Evolutionary conservation across 1,140 invertebrate species (phyloP).

Genomic region (Drosophila kanapiae): DNA sequence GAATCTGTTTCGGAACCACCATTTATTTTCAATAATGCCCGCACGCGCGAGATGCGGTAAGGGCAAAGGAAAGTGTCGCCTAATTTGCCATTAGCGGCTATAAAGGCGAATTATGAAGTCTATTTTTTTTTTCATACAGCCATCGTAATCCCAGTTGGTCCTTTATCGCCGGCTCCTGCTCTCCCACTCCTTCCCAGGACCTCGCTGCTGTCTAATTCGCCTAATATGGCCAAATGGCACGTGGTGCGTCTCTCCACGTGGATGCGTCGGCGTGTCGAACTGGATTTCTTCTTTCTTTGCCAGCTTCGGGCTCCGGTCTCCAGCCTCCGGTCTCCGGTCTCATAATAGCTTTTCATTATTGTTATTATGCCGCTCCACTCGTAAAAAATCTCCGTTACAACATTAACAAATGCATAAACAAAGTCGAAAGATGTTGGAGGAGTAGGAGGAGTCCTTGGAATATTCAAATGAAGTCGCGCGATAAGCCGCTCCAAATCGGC

Average conservation of each 20-base stretch:
- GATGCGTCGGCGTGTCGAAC: conserved; percentile 59
- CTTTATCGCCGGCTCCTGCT: conserved; percentile 8
- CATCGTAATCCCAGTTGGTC: conserved; percentile 15
- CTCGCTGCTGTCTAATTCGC: conserved; percentile 62
- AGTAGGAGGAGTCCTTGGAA: conserved; percentile 33
- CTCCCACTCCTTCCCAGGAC: neutral
- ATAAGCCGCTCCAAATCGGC: conserved; percentile 84
- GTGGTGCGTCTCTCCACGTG: conserved; percentile 12
- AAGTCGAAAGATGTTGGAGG: conserved; percentile 20
- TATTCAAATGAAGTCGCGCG: conserved; percentile 85
- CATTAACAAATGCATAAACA: conserved; percentile 85
- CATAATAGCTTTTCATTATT: conserved; percentile 85
- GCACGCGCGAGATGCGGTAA: neutral
- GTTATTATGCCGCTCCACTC: conserved; percentile 79
- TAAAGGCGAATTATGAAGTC: conserved; percentile 77
- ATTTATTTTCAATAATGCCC: conserved; percentile 50
- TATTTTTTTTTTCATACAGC: conserved; percentile 2
- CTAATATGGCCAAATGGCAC: conserved; percentile 82
- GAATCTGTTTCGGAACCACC: neutral
- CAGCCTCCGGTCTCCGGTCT: conserved; percentile 45
- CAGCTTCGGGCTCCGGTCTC: conserved; percentile 19
- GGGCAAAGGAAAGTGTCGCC: conserved; percentile 57
- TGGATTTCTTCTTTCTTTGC: conserved; percentile 41
- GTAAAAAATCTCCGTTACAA: conserved; percentile 83
- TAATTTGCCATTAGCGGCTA: conserved; percentile 80